Conservation (phyloP, 1,140 invertebrate genomes). For the Theocolax elegans region DNA sequence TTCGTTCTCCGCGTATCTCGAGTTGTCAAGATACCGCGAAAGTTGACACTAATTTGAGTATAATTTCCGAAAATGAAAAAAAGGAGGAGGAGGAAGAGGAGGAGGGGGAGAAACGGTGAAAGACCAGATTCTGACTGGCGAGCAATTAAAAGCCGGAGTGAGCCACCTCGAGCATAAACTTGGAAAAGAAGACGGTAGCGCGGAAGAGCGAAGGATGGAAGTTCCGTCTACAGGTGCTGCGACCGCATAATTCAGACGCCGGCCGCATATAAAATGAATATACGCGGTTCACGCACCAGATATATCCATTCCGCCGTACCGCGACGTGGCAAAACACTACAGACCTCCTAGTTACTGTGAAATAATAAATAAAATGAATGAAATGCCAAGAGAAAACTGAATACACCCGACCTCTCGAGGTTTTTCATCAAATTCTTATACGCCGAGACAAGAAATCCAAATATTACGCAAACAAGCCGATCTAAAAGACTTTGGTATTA, state of each 20-base stretch:
- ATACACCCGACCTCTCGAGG: too few species aligned
- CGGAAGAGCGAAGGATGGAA: background rate
- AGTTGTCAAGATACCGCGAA: background rate
- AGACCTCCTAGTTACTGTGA: too few species aligned
- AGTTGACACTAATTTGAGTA: conserved; percentile 22
- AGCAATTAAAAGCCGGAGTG: conserved; percentile 6
- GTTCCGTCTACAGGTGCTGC: background rate
- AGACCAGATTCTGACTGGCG: background rate
- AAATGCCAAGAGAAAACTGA: too few species aligned
- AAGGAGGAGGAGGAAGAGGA: background rate
- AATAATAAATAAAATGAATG: too few species aligned
- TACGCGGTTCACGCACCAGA: conserved; percentile 55
- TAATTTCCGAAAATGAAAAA: conserved; percentile 17
- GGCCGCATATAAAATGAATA: background rate
- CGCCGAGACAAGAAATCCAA: too few species aligned
- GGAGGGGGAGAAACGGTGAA: background rate
- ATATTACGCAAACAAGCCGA: too few species aligned
- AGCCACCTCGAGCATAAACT: conserved; percentile 40
- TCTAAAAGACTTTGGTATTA: too few species aligned
- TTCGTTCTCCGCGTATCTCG: background rate
- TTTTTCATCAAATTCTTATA: too few species aligned
- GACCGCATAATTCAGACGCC: background rate
- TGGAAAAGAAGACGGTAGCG: background rate
- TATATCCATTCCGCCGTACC: conserved; percentile 9
- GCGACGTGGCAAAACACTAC: too few species aligned